These are phyloP conservation scores for Pollicipes pollicipes DNA, from an alignment of 1,140 invertebrate species.

Conservation along the genomic window DNA sequence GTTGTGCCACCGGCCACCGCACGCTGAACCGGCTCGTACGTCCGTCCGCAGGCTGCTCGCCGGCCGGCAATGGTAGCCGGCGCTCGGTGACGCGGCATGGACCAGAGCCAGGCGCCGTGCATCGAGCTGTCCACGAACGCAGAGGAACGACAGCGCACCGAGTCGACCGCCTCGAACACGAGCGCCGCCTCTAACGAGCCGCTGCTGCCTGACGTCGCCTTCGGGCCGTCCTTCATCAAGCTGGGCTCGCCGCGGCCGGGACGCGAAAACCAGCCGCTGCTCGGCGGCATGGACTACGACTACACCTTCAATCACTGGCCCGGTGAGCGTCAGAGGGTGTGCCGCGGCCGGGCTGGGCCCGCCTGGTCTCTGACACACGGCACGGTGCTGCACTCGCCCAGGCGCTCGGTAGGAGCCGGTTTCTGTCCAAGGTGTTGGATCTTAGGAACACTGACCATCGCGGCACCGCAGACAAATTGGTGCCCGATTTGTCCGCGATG, in stretches of 20 bases:
- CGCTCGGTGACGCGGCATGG: background rate
- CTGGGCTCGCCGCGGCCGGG: slow-evolving; percentile 54
- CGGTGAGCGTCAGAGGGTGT: slow-evolving; percentile 8
- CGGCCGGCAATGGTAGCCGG: background rate
- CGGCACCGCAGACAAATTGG: too few relatives aligned
- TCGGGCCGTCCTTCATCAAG: slow-evolving; percentile 10
- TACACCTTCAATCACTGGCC: slow-evolving; percentile 41
- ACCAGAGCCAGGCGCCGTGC: background rate
- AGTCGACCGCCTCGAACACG: background rate
- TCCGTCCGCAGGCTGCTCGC: too few relatives aligned
- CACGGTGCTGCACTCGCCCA: too few relatives aligned
- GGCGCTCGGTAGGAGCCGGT: too few relatives aligned
- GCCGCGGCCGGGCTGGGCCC: too few relatives aligned
- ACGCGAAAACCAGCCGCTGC: slow-evolving; percentile 71
- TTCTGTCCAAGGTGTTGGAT: too few relatives aligned
- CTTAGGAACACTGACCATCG: too few relatives aligned
- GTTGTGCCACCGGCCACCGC: too few relatives aligned
- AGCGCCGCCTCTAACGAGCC: background rate
- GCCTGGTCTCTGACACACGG: slow-evolving; percentile 13
- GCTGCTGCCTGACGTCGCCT: slow-evolving; percentile 12
- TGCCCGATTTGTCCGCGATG: too few relatives aligned
- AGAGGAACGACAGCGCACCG: background rate
- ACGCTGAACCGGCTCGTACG: too few relatives aligned
- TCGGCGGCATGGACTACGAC: slow-evolving; percentile 57
- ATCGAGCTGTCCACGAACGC: background rate